Percentiles rank a stretch among this genome's conserved stretches.
These are phyloP conservation scores for Otolemur garnettii DNA, from an alignment of 2,113 vertebrate genomes.

Conservation along the genomic window DNA sequence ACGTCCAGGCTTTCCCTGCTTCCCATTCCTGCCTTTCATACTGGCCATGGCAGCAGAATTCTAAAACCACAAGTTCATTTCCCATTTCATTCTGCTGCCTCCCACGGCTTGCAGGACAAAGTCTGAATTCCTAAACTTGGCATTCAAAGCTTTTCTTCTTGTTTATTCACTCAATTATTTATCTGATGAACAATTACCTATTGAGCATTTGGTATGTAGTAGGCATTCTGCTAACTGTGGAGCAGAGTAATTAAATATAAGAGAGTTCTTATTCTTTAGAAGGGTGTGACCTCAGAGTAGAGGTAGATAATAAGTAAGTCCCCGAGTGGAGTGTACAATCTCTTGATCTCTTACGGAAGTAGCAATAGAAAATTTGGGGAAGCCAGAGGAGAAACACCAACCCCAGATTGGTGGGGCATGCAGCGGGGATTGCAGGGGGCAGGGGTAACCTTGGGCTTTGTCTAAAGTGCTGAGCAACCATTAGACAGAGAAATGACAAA, in stretches of 20 bases:
- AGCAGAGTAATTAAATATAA: slow-evolving; percentile 36
- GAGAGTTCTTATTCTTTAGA: slow-evolving; percentile 39
- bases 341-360: background rate
- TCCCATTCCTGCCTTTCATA: background rate
- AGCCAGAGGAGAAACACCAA: background rate
- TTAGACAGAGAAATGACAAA: background rate
- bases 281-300: background rate
- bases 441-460: background rate
- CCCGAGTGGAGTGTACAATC: background rate
- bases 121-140: slow-evolving; percentile 23
- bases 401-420: background rate
- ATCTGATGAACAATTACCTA: background rate
- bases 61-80: background rate
- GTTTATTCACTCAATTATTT: background rate
- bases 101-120: background rate
- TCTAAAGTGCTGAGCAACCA: background rate
- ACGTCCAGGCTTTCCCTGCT: background rate
- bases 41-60: background rate
- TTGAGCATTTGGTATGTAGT: background rate
- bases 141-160: slow-evolving; percentile 5
- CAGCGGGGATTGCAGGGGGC: background rate
- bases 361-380: background rate
- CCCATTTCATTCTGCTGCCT: background rate
- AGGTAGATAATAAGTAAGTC: background rate
- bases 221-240: background rate